Base-by-base conservation (phyloP, 2,888 invertebrate species). In the Eupithecia vulgata region DNA sequence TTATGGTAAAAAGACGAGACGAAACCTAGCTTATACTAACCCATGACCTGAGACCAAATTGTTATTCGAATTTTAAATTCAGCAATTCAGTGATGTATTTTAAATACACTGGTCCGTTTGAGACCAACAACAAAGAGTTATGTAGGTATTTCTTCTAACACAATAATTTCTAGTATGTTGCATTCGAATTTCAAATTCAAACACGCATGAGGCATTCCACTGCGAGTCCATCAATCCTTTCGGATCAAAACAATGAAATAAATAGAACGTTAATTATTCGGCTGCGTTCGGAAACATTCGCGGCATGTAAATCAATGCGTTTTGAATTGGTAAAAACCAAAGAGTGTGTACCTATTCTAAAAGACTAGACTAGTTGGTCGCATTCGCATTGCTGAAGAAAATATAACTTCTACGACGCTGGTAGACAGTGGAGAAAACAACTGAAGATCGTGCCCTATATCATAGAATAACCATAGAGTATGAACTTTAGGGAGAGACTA, bases 161-260 rank as follows among this genome's bases (percentile, higher is more conserved):
- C 17, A 68, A 68, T 40, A 64, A 57, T 68, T 64, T 70, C n/a
- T 25, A 70, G 59, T 8, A 48, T 7, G 67, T 72, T 72, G 69
- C 71, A 76, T 69, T 75, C 35, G 34, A 71, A 76, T 75, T 77
- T 79, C 75, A 45, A 80, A 79, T 67, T n/a, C 15, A 40, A 72
- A 71, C 68, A 69, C 74, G 68, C 61, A 69, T 45, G 40, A 52
- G 21, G 67, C 71, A 75, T 75, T 75, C 75, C 68, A 59, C 40
- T 62, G 37, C 48, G 66, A 67, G 35, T 86, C 84, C 88, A 84
- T 87, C 91, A 91, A 92, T 91, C 90, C 87, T 84, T 83, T 83
- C 83, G 84, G 91, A 92, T 94, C 92, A 93, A 92, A 94, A 93
- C 93, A 92, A 91, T 92, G 87, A 85, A 90, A 93, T 92, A 91